These are phyloP conservation scores for Diachasmimorpha longicaudata DNA, from an alignment of 1,140 invertebrate genomes.

Conservation along the genomic window DNA sequence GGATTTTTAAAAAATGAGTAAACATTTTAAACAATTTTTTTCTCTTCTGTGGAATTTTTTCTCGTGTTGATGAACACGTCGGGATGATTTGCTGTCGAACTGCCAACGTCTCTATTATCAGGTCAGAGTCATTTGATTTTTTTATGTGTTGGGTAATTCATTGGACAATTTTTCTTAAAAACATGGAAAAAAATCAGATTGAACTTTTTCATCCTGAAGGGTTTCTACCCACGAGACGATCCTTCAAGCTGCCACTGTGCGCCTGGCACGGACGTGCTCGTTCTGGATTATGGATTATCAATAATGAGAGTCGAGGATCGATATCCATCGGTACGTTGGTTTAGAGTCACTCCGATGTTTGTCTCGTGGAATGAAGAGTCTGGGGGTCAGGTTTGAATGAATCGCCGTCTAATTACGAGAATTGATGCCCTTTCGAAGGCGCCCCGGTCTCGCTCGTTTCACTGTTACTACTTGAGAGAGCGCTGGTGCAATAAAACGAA, in stretches of 20 bases:
- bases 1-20: too few relatives aligned
- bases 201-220: constrained; percentile 15
- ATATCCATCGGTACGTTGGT: constrained; percentile 33
- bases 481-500: neutral
- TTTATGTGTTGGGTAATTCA: neutral
- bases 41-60: too few relatives aligned
- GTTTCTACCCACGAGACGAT: constrained; percentile 33
- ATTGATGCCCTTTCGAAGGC: constrained; percentile 44
- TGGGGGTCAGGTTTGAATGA: constrained; percentile 38
- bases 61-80: too few relatives aligned
- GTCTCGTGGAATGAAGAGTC: neutral
- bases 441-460: neutral
- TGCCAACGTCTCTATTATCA: constrained; percentile 14
- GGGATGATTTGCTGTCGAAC: neutral
- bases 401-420: constrained; percentile 58
- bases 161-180: constrained; percentile 9
- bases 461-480: neutral
- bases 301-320: constrained; percentile 52
- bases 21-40: too few relatives aligned
- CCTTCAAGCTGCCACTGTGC: constrained; percentile 53
- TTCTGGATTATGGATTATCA: constrained; percentile 61
- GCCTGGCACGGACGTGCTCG: constrained; percentile 40
- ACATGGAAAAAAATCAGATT: neutral
- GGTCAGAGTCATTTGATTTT: neutral
- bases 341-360: neutral